A percentile compares a stretch with the other conserved stretches of the same genome.
Conservation (phyloP, 2,113 vertebrate species). For the Acrocephalus kingi region DNA sequence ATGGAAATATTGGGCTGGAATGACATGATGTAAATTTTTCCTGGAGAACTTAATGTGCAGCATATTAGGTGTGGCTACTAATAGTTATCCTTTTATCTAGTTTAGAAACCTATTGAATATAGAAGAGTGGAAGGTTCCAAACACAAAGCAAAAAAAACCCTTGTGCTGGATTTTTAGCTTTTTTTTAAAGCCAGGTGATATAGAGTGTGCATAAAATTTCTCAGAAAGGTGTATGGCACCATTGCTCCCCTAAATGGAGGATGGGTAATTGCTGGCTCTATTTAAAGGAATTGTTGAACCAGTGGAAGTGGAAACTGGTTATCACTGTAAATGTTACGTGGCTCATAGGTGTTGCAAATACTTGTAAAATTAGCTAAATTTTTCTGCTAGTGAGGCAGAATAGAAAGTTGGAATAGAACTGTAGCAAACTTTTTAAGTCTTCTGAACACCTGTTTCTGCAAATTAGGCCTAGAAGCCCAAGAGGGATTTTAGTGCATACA, state of each 20-base stretch:
- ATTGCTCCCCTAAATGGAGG: not conserved
- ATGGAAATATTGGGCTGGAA: not conserved
- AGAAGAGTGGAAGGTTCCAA: not conserved
- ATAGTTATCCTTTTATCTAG: not conserved
- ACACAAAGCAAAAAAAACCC: not conserved
- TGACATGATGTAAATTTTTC: not conserved
- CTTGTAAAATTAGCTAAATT: not conserved
- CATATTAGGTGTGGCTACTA: not conserved
- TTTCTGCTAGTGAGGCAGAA: not conserved
- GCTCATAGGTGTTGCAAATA: not conserved
- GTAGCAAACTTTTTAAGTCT: not conserved
- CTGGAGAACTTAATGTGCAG: not conserved
- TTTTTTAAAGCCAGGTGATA: not conserved
- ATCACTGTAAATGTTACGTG: not conserved
- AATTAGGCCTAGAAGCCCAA: not conserved
- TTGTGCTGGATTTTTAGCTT: not conserved
- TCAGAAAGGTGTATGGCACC: rapidly evolving
- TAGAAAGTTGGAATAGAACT: not conserved
- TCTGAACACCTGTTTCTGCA: not conserved
- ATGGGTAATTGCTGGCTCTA: not conserved
- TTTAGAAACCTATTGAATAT: not conserved
- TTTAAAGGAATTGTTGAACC: not conserved
- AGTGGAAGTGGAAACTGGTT: not conserved
- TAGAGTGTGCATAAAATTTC: not conserved
- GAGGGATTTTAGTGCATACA: not conserved